Base-by-base conservation (phyloP, 2,113 vertebrate genomes). In the Panurus biarmicus region DNA sequence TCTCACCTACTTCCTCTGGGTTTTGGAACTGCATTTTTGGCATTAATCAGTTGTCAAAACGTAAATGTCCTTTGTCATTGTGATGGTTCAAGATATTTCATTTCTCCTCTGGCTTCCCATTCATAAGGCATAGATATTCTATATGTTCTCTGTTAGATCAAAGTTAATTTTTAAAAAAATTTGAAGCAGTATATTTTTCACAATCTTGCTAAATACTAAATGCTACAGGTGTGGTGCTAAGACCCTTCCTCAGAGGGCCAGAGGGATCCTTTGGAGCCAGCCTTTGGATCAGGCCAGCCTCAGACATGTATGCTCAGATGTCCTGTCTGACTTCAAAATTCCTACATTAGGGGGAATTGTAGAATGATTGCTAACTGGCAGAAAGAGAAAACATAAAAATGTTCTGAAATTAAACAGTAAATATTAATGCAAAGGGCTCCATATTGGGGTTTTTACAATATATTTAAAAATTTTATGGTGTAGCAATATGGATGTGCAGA, bases 361-460 rank as follows among this genome's bases (percentile, higher is more conserved):
- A 64, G 69, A 61, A 33, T 67, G 85, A 82, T 88, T 94, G 56
- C 84, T 65, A 87, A 91, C 56, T 36, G 51, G 17, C 38, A 89
- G 38, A 61, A 47, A 78, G 23, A 79, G 44, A 86, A 75, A 86
- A 78, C 45, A 71, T 26, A 50, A 81, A 74, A 80, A 67, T 53
- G 12, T 17, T 72, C 54, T 20, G 36, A 87, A 89, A 70, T 58
- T 45, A 62, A 72, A 42, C 15, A 53, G 14, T 72, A 74, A 66
- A 60, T 80, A 71, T 26, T 33, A 58, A 44, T 76, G 47, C 35
- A 19, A 85, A 50, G 14, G 53, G 31, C 33, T 61, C 24, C 8
- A 10, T 73, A 8, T 26, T 66, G 29, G 8, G 0, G 14, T 26
- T 78, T 88, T 75, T n/a, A 44, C 5, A n/a, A 1, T 62, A 29